Conservation (phyloP, 2,888 invertebrate genomes). For the Catocala fraxini region DNA sequence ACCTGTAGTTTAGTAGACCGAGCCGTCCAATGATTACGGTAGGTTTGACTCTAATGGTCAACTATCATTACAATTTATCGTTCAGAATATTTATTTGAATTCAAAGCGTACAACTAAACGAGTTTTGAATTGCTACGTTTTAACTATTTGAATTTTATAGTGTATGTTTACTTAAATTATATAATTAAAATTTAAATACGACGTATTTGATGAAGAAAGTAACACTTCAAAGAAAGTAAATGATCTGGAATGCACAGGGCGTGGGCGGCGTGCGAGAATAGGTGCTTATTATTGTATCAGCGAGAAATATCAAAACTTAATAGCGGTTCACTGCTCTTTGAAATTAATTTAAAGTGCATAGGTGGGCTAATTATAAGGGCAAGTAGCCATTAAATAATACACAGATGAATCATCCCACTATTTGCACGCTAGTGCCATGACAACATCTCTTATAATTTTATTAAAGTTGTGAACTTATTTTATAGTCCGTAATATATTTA, state of each 20-base stretch:
- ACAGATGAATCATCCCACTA: constrained; percentile 71
- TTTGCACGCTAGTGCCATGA: constrained; percentile 67
- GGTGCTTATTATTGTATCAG: constrained; percentile 70
- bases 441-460: constrained; percentile 22
- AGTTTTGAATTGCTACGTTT: constrained; percentile 58
- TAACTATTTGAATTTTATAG: constrained; percentile 58
- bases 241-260: constrained; percentile 27
- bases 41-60: constrained; percentile 71
- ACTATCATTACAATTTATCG: constrained; percentile 71
- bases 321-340: constrained; percentile 72
- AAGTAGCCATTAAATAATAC: constrained; percentile 78
- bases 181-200: constrained; percentile 62
- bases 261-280: constrained; percentile 45
- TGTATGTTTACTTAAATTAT: constrained; percentile 71
- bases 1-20: constrained; percentile 71
- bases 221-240: constrained; percentile 40
- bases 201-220: constrained; percentile 46
- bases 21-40: constrained; percentile 70
- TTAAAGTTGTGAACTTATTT: constrained; percentile 10
- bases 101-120: constrained; percentile 59
- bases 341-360: constrained; percentile 84
- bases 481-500: constrained; percentile 9
- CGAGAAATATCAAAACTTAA: constrained; percentile 73
- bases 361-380: constrained; percentile 74
- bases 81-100: constrained; percentile 70